Conservation (phyloP, 2,797 vertebrate species). For the Acomys russatus region DNA sequence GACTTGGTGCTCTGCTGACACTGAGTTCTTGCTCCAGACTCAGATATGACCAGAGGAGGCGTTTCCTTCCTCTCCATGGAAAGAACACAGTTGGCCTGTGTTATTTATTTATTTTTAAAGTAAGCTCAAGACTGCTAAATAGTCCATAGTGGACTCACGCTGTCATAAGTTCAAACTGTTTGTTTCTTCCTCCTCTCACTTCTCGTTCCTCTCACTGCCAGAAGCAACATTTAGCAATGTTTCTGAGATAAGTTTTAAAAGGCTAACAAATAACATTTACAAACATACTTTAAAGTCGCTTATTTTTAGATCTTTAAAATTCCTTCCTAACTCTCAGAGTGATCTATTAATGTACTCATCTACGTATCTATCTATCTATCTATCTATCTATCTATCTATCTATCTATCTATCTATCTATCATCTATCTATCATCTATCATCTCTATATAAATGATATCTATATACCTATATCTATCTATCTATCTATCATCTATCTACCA, state of each 20-base stretch:
- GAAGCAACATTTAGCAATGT: not conserved
- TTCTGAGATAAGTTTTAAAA: constrained; percentile 68
- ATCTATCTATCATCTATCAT: not conserved
- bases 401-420: not conserved
- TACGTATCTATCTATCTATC: not conserved
- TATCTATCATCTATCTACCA: not conserved
- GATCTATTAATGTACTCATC: not conserved
- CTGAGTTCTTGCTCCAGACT: constrained; percentile 73
- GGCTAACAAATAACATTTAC: constrained; percentile 48
- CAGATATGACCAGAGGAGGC: constrained; percentile 66
- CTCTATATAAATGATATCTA: not conserved
- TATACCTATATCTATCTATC: not conserved
- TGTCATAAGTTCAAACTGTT: constrained; percentile 40
- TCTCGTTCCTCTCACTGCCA: not conserved
- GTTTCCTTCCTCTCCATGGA: not conserved
- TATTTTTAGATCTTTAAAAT: not conserved
- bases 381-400: not conserved
- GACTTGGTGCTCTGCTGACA: constrained; percentile 73
- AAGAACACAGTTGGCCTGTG: not conserved
- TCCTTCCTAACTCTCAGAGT: constrained; percentile 41
- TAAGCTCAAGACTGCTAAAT: constrained; percentile 23
- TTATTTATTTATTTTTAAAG: not conserved
- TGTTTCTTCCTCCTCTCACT: not conserved
- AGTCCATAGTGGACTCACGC: constrained; percentile 63
- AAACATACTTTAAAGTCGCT: constrained; percentile 25